Evolutionary conservation across 2,888 invertebrate species (phyloP), one percentile per base, ranked within the genome.

Genomic region (Mellilla xanthometata): DNA sequence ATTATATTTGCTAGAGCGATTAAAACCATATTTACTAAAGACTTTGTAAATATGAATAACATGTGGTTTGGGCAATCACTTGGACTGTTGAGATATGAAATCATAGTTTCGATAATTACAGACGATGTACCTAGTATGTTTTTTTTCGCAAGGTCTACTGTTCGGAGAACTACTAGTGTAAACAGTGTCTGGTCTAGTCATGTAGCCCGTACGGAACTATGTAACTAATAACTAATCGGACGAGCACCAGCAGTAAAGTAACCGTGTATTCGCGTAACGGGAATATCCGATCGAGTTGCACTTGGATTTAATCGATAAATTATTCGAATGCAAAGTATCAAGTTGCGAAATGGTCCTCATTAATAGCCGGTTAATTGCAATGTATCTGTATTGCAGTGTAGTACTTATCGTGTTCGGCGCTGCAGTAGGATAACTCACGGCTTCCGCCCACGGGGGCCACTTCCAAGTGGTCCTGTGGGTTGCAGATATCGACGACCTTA

Each of bases 401-500:
- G 49, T 58, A 58, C 65, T 58, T 72, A 72, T 74, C 72, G 53
- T 55, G 60, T 60, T 70, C 56, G 62, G 65, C 71, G 67, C 54
- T 53, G 60, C 60, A 61, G 62, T 58, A 58, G 72, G 70, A 75
- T 77, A 79, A 72, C 65, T 76, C 65, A 53, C 50, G 52, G 52
- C 67, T 74, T 80, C 77, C 78, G 55, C 83, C 83, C 68, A 83
- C 84, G 64, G 41, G 19, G 29, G 29, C 34, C 26, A 34, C 31
- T 36, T 27, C 42, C 28, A 26, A 36, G 32, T 58, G 44, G 61
- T 49, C 39, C 48, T 54, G 54, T 40, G 39, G 22, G 30, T 42
- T 36, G 44, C 31, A 35, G 28, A 8, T 32, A 33, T 38, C 32
- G 32, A 9, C 30, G n/a, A 27, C 9, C 29, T 19, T n/a, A 39